phyloP scores from a whole-genome alignment of 2,113 vertebrate genomes.

The Thunnus thynnus region DNA sequence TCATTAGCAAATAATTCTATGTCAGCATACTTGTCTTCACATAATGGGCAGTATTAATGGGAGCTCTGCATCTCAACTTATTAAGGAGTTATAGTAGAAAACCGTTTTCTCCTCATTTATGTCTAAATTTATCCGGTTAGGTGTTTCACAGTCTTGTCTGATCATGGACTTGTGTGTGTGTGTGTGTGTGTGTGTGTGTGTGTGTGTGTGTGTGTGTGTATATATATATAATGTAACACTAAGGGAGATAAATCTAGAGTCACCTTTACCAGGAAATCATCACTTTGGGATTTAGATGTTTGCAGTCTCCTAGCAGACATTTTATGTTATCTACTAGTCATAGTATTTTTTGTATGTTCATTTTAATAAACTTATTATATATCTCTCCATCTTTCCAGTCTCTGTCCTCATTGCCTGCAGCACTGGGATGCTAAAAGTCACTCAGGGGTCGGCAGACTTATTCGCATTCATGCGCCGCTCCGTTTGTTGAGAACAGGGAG shows the following conservation, averaged over 20 bases:
- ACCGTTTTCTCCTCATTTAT: conserved; percentile 59
- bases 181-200: too few species aligned
- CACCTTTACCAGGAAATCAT: conserved; percentile 22
- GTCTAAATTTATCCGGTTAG: conserved; percentile 65
- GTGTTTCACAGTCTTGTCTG: conserved; percentile 46
- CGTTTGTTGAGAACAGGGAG: conserved; percentile 33
- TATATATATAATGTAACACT: background rate
- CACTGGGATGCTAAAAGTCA: conserved; percentile 60
- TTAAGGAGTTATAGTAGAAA: conserved; percentile 46
- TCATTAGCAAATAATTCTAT: conserved; percentile 77
- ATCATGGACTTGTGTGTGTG: background rate
- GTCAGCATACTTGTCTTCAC: conserved; percentile 66
- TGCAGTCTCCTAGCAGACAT: background rate
- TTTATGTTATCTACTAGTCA: conserved; percentile 6
- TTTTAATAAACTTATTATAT: conserved; percentile 39
- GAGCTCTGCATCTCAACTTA: conserved; percentile 60
- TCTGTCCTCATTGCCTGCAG: conserved; percentile 38
- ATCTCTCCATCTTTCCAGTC: conserved; percentile 24
- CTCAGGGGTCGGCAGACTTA: conserved; percentile 58
- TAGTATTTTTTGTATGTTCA: background rate
- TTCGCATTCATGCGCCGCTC: conserved; percentile 58
- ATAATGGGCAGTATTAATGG: conserved; percentile 64
- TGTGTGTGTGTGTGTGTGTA: too few species aligned
- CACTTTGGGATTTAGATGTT: conserved; percentile 21
- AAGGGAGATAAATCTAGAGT: background rate